Percentiles rank a stretch among this genome's conserved stretches.
phyloP scores from a whole-genome alignment of 2,888 invertebrate species.

The Ophion obscuratus region DNA sequence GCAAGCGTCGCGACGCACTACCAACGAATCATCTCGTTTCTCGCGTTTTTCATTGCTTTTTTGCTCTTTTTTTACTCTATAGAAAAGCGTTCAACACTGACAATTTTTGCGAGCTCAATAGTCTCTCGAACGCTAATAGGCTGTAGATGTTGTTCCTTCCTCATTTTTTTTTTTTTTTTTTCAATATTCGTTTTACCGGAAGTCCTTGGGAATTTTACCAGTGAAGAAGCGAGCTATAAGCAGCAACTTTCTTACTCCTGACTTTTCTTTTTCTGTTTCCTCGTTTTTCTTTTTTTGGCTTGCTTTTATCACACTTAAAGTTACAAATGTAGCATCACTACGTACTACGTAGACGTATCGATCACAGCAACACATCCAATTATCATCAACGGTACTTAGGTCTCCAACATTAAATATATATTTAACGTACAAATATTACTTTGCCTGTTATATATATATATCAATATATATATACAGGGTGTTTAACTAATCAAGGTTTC shows the following conservation, averaged over 20 bases:
- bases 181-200: not conserved
- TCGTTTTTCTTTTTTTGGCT: not conserved
- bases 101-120: not conserved
- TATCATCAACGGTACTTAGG: constrained; percentile 63
- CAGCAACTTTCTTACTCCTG: constrained; percentile 52
- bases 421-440: constrained; percentile 75
- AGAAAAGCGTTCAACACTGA: constrained; percentile 30
- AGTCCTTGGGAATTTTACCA: not conserved
- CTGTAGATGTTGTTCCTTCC: not conserved
- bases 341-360: constrained; percentile 69
- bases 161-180: not conserved
- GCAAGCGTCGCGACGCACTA: constrained; percentile 76
- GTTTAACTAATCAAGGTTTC: not conserved
- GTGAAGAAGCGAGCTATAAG: constrained; percentile 50
- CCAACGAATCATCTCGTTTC: constrained; percentile 44
- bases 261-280: not conserved
- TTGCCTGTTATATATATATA: constrained; percentile 42
- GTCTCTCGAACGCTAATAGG: not conserved
- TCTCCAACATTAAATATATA: constrained; percentile 69
- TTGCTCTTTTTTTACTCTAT: constrained; percentile 28
- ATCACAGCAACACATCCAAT: constrained; percentile 78
- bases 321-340: constrained; percentile 68
- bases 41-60: constrained; percentile 8
- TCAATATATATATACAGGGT: not conserved
- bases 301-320: constrained; percentile 58